A percentile compares a stretch with the other conserved stretches of the same genome.
phyloP scores from a whole-genome alignment of 2,797 vertebrate genomes.

The Melopsittacus undulatus region DNA sequence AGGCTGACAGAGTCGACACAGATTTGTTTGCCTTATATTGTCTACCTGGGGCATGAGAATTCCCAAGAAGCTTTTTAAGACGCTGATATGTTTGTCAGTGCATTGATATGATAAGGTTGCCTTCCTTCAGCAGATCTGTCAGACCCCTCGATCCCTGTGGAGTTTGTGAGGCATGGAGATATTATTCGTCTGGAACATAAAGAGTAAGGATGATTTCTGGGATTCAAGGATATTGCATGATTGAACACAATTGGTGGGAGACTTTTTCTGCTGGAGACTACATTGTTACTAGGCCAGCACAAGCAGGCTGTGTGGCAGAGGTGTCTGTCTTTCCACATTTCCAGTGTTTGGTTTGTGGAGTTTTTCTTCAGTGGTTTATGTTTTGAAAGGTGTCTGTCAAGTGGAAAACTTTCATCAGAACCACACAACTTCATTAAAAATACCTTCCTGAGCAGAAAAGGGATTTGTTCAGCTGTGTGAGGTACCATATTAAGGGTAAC shows the following conservation, averaged over 20 bases:
- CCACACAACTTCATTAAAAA: background rate
- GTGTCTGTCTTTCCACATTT: background rate
- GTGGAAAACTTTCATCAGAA: background rate
- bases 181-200: constrained; percentile 92
- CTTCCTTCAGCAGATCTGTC: constrained; percentile 69
- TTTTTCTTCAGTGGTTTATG: background rate
- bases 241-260: background rate
- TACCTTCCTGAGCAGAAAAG: background rate
- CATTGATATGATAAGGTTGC: background rate
- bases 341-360: background rate
- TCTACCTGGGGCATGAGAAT: background rate
- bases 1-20: background rate
- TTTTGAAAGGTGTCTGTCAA: background rate
- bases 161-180: constrained; percentile 92
- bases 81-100: background rate
- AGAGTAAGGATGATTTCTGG: constrained; percentile 82
- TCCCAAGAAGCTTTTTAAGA: background rate
- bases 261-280: background rate
- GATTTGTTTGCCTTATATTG: background rate
- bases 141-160: constrained; percentile 79
- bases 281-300: background rate
- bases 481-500: background rate
- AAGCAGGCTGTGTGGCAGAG: background rate
- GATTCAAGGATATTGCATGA: background rate
- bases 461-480: background rate